Conservation (phyloP, 2,797 vertebrate species). For the Takifugu ocellatus region DNA sequence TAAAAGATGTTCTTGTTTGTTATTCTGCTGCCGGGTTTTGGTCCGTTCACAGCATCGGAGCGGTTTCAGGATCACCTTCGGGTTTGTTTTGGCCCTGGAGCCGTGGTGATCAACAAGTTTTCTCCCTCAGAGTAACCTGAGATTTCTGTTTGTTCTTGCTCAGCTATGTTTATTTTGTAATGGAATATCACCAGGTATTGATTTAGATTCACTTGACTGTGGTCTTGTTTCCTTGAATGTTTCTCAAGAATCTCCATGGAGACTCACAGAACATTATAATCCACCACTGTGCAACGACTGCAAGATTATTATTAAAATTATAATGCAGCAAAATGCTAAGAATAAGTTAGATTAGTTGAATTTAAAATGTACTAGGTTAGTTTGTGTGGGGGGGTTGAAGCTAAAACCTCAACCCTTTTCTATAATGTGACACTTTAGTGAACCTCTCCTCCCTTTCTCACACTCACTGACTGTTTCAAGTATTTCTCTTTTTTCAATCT, state of each 20-base stretch:
- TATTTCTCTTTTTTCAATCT: too few species aligned
- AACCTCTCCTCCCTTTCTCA: slow-evolving; percentile 39
- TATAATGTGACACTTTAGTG: slow-evolving; percentile 39
- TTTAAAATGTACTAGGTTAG: too few species aligned
- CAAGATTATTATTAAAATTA: background rate
- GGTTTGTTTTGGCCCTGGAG: slow-evolving; percentile 45
- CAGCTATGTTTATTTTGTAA: slow-evolving; percentile 53
- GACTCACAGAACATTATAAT: slow-evolving; percentile 21
- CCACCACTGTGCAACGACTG: background rate
- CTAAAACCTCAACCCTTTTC: background rate
- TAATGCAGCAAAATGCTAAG: too few species aligned
- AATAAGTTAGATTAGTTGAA: background rate
- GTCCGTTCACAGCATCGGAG: slow-evolving; percentile 35
- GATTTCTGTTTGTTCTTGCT: slow-evolving; percentile 48
- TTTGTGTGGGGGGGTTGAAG: too few species aligned
- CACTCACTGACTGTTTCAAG: background rate
- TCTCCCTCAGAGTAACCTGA: slow-evolving; percentile 36
- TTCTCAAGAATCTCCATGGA: slow-evolving; percentile 24
- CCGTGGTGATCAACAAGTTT: slow-evolving; percentile 28
- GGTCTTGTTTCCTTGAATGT: slow-evolving; percentile 21
- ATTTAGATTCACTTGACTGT: slow-evolving; percentile 34
- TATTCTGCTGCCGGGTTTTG: background rate
- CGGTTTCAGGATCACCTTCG: slow-evolving; percentile 42
- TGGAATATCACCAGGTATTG: slow-evolving; percentile 44
- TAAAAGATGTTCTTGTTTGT: slow-evolving; percentile 2